Evolutionary conservation across 2,888 invertebrate species (phyloP).

Genomic region (Hirtodrosophila cameraria): DNA sequence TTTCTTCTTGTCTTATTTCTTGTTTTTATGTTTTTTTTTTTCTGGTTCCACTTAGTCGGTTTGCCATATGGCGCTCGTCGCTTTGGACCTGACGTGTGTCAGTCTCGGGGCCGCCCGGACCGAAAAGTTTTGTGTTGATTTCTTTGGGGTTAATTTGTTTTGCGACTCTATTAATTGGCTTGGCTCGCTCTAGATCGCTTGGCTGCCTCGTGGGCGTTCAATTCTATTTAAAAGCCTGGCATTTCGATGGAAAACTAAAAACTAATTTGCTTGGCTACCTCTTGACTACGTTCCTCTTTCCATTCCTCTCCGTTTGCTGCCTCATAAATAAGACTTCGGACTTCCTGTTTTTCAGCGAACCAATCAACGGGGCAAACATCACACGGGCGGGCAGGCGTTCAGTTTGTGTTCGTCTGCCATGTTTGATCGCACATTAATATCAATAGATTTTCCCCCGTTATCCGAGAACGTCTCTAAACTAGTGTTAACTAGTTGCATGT

Average conservation of each 20-base stretch:
- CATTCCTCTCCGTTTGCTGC: not conserved
- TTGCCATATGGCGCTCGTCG: constrained; percentile 76
- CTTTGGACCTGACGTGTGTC: constrained; percentile 77
- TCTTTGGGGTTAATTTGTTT: constrained; percentile 76
- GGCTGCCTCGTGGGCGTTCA: constrained; percentile 60
- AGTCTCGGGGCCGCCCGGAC: constrained; percentile 50
- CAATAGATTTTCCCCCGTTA: constrained; percentile 47
- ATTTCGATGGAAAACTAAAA: constrained; percentile 67
- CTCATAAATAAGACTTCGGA: constrained; percentile 47
- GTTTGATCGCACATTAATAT: constrained; percentile 73
- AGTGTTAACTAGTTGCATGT: constrained; percentile 70
- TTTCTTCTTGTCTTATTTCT: constrained; percentile 12
- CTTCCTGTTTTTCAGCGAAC: constrained; percentile 59
- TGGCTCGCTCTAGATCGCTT: constrained; percentile 45
- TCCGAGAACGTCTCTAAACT: not conserved
- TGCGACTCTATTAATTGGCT: constrained; percentile 77
- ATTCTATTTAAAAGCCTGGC: constrained; percentile 47
- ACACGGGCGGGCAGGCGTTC: not conserved
- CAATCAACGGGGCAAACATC: constrained; percentile 53
- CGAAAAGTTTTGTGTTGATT: constrained; percentile 69
- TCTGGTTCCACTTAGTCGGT: constrained; percentile 45
- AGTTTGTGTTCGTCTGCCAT: constrained; percentile 30
- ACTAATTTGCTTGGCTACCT: constrained; percentile 67
- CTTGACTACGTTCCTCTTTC: constrained; percentile 6
- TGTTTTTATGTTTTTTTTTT: constrained; percentile 18